A percentile compares a stretch with the other conserved stretches of the same genome.
Conservation (phyloP, 2,888 invertebrate species). For the Bembecia ichneumoniformis region DNA sequence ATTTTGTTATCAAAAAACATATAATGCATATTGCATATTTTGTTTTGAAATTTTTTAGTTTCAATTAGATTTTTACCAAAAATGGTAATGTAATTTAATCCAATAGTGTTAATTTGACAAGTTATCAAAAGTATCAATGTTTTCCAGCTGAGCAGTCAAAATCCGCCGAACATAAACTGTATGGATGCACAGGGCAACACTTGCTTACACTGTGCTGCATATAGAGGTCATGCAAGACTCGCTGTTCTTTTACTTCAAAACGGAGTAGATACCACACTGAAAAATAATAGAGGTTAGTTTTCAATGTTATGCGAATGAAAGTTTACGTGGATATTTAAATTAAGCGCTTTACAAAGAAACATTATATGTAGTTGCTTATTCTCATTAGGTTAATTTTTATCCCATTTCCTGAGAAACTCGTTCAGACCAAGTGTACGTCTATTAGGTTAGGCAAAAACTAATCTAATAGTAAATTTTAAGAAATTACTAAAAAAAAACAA, state of each 20-base stretch:
- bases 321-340: background rate
- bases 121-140: background rate
- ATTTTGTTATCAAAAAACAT: no score
- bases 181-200: conserved; percentile 77
- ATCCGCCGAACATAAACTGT: conserved; percentile 75
- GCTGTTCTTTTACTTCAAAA: conserved; percentile 77
- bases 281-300: conserved; percentile 71
- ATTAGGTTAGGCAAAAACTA: no score
- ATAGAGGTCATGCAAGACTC: conserved; percentile 75
- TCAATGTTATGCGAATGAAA: background rate
- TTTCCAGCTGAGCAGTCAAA: conserved; percentile 67
- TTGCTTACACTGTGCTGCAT: conserved; percentile 76
- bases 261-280: conserved; percentile 74
- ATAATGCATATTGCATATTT: no score
- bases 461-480: no score
- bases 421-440: no score
- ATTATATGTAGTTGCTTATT: background rate
- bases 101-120: no score
- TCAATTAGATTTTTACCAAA: no score
- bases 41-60: no score
- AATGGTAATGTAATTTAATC: no score
- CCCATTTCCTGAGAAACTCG: no score
- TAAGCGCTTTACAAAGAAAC: background rate
- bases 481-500: no score
- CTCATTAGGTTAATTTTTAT: no score